Percentiles rank a stretch among this genome's conserved stretches.
Evolutionary conservation across 2,888 invertebrate genomes (phyloP).

Genomic region (Agrilus mali): DNA sequence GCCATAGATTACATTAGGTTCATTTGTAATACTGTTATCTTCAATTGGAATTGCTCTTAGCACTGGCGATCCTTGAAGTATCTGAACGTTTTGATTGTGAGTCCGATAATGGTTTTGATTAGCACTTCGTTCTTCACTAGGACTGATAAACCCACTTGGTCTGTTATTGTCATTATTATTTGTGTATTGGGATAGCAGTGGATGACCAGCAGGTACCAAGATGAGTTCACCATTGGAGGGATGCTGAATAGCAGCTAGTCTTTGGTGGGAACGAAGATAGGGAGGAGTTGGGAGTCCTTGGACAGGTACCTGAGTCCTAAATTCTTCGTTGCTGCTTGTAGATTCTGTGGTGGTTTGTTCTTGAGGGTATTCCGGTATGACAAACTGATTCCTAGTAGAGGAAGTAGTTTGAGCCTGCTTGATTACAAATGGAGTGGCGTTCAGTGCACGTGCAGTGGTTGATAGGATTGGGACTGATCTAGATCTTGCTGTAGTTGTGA

Average conservation of each 20-base stretch:
- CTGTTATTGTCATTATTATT: conserved; percentile 9
- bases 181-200: conserved; percentile 12
- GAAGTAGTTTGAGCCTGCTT: background rate
- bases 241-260: conserved; percentile 35
- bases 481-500: conserved; percentile 48
- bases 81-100: conserved; percentile 2
- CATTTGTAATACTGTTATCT: conserved; percentile 10
- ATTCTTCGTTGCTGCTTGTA: conserved; percentile 36
- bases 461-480: conserved; percentile 40
- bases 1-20: no score
- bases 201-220: conserved; percentile 28
- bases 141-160: conserved; percentile 5
- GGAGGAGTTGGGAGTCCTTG: conserved; percentile 35
- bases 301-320: conserved; percentile 41
- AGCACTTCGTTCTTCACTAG: conserved; percentile 10
- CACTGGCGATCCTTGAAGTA: conserved; percentile 15
- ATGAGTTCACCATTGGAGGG: conserved; percentile 28
- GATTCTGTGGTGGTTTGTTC: conserved; percentile 38
- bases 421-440: conserved; percentile 7
- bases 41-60: conserved; percentile 29
- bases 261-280: conserved; percentile 29
- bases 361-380: conserved; percentile 19
- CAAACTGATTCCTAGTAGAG: conserved; percentile 10
- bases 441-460: conserved; percentile 7
- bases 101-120: conserved; percentile 21